Conservation (phyloP, 2,797 vertebrate genomes). For the Potorous gilbertii region DNA sequence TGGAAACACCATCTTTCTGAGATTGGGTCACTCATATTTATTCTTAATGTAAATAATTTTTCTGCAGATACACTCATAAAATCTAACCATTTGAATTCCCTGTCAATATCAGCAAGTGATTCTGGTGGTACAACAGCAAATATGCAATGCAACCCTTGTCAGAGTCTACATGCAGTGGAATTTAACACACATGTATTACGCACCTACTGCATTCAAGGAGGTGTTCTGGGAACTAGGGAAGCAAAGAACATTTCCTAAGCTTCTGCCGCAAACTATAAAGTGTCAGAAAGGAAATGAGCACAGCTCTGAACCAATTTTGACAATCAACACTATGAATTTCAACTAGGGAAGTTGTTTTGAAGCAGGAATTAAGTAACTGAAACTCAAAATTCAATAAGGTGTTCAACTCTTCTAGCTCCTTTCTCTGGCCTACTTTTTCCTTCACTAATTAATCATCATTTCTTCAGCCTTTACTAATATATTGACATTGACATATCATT, state of each 20-base stretch:
- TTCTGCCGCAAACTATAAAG: background rate
- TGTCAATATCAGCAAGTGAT: background rate
- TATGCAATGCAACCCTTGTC: background rate
- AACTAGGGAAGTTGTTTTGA: background rate
- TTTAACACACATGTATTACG: background rate
- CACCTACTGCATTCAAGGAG: background rate
- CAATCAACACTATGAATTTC: background rate
- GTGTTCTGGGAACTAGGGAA: background rate
- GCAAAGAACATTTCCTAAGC: background rate
- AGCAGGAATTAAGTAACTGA: background rate
- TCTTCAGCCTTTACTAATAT: background rate
- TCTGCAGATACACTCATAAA: background rate
- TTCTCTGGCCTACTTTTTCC: background rate
- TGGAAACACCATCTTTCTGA: background rate
- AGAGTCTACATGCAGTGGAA: background rate
- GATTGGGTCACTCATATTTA: background rate
- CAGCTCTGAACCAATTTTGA: background rate
- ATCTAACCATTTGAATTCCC: background rate
- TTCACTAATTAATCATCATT: background rate
- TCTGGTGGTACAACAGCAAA: background rate
- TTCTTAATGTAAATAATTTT: background rate
- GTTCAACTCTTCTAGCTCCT: background rate
- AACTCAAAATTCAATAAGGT: background rate
- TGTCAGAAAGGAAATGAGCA: background rate
- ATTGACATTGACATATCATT: background rate